Base-by-base conservation (phyloP, 2,888 invertebrate species). In the Brachypalpus laphriformis region DNA sequence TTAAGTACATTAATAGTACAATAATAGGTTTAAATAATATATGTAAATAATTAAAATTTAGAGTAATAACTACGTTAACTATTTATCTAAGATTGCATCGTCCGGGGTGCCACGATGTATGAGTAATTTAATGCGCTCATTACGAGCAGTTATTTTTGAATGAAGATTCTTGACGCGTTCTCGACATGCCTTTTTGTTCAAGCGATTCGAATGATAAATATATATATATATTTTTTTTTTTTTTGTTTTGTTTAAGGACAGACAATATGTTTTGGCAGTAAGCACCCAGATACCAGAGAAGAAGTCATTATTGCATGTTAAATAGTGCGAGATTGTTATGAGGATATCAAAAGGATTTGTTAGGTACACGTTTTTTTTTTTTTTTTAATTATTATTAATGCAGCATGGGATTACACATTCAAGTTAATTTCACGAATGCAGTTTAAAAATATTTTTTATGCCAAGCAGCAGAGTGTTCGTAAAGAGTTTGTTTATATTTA, bases 61-160 rank as follows among this genome's bases (percentile, higher is more conserved):
- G 22, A 16, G 31, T 66, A 56, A 74, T 42, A 56, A 56, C 81
- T 81, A 81, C 20, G 61, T 59, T 78, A 51, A 51, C 83, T 78
- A 80, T 80, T 74, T 78, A 47, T 95, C 96, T 91, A 95, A 89
- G 77, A 94, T 91, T 90, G 96, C 96, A 91, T 94, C 94, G 93
- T 96, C 96, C 89, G 97, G 97, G 89, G 95, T 95, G 93, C 97
- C 97, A 91, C 97, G 95, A 93, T 97, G 96, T 92, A 96, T 94
- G 90, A 98, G 93, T 89, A 97, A 93, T 93, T 97, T 97, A 91
- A 97, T 96, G 91, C 97, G 96, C 93, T 98, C 97, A 92, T 95
- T 95, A 89, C 96, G 95, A 93, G 96, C 96, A 90, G 95, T 94
- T 91, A 98, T 96, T 94, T 97, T 97, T 93, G 95, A 96, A 93